Evolutionary conservation across 2,888 invertebrate genomes (phyloP).

Genomic region (Limnephilus marmoratus): DNA sequence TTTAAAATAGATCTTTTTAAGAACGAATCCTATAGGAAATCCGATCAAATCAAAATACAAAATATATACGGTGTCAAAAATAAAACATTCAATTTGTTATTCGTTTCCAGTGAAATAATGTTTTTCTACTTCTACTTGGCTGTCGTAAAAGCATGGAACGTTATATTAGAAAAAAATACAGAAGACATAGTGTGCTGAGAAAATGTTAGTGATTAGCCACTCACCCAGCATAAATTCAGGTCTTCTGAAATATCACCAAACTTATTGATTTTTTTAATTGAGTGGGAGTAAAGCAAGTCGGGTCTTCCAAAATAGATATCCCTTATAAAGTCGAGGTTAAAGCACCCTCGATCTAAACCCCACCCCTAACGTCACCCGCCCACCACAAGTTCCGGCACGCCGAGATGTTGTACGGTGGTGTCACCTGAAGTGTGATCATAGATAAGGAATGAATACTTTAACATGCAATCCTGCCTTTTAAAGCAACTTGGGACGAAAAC

Average conservation of each 20-base stretch:
- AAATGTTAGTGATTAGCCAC: neutral
- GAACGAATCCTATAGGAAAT: too few relatives aligned
- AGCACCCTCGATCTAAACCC: neutral
- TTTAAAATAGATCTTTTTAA: too few relatives aligned
- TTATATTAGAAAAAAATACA: too few relatives aligned
- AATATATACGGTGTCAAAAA: too few relatives aligned
- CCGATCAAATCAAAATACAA: too few relatives aligned
- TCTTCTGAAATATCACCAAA: neutral
- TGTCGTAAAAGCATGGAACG: too few relatives aligned
- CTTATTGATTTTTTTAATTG: neutral
- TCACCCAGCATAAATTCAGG: neutral
- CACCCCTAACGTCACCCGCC: neutral
- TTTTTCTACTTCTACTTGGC: too few relatives aligned
- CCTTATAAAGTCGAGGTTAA: neutral
- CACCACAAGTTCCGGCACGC: slow-evolving; percentile 23
- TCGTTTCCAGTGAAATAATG: too few relatives aligned
- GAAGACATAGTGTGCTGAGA: too few relatives aligned
- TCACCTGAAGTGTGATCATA: slow-evolving; percentile 43
- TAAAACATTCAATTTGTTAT: too few relatives aligned
- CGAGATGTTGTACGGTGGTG: slow-evolving; percentile 25
- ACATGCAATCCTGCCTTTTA: slow-evolving; percentile 22
- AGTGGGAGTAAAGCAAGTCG: neutral
- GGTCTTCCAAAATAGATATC: neutral
- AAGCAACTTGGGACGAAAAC: neutral
- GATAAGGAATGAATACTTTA: slow-evolving; percentile 32